A percentile compares a stretch with the other conserved stretches of the same genome.
Evolutionary conservation across 2,797 vertebrate species (phyloP).

Genomic region (Antennarius maculatus): DNA sequence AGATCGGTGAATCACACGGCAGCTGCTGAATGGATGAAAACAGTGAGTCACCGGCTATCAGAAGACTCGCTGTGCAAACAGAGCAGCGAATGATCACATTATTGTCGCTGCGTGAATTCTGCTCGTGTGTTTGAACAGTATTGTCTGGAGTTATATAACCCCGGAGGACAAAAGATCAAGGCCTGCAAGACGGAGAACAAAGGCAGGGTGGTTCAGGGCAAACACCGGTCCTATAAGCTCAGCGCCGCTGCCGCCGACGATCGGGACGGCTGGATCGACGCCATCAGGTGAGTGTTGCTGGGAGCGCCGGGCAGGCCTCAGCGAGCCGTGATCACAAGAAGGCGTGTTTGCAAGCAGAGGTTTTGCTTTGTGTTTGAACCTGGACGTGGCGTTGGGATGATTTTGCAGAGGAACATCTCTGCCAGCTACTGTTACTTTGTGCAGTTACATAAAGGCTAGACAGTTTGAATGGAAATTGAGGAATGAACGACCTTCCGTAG

Average conservation of each 20-base stretch:
- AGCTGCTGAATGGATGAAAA: constrained; percentile 24
- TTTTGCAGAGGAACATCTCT: no score
- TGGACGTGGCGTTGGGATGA: no score
- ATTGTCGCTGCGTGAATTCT: constrained; percentile 12
- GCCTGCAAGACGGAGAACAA: constrained; percentile 93
- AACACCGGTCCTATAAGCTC: constrained; percentile 92
- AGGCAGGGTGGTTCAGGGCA: constrained; percentile 92
- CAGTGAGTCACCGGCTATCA: constrained; percentile 26
- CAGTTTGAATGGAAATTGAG: no score
- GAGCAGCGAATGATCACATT: constrained; percentile 12
- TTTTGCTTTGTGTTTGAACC: no score
- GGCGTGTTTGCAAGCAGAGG: no score
- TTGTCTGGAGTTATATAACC: constrained; percentile 90
- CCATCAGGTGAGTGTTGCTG: constrained; percentile 84
- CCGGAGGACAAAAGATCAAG: constrained; percentile 92
- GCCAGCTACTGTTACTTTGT: no score
- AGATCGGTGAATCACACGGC: constrained; percentile 10
- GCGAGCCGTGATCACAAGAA: not conserved
- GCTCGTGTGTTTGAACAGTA: constrained; percentile 77
- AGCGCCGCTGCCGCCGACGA: constrained; percentile 88
- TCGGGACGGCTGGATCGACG: constrained; percentile 88
- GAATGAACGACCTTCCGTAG: no score
- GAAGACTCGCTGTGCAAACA: constrained; percentile 14
- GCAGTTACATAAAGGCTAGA: no score
- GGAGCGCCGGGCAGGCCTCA: not conserved